These are phyloP conservation scores for Orthonevra nobilis DNA, from an alignment of 2,888 invertebrate genomes.

Conservation along the genomic window DNA sequence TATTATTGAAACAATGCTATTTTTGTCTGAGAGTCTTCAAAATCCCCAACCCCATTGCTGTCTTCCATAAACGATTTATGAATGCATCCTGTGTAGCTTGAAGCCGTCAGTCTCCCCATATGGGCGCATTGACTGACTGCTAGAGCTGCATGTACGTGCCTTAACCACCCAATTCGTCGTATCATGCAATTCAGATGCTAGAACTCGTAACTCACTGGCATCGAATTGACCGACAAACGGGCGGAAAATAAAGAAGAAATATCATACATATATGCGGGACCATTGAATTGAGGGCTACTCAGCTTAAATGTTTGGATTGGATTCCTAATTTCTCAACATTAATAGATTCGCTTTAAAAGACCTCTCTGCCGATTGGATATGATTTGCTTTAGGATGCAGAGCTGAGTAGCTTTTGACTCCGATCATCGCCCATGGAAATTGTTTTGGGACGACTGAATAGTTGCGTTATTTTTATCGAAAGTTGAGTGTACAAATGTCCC, in stretches of 20 bases:
- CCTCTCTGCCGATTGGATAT: too few species aligned
- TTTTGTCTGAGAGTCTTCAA: conserved; percentile 17
- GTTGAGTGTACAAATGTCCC: too few species aligned
- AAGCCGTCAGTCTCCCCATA: neutral
- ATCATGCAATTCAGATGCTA: too few species aligned
- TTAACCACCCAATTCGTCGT: neutral
- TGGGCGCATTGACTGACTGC: too few species aligned
- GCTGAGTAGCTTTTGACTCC: too few species aligned
- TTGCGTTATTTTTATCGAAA: too few species aligned
- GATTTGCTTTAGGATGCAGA: too few species aligned
- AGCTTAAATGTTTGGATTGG: conserved; percentile 46
- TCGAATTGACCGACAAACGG: neutral
- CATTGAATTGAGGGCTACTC: conserved; percentile 7
- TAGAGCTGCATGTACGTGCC: neutral
- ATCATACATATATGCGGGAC: too few species aligned
- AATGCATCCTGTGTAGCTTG: conserved; percentile 40
- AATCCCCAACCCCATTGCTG: neutral
- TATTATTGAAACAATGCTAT: conserved; percentile 35
- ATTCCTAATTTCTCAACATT: conserved; percentile 52
- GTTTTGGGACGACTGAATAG: too few species aligned
- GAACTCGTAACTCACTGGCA: neutral
- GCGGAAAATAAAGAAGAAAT: too few species aligned
- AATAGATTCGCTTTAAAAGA: conserved; percentile 40
- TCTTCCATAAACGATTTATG: conserved; percentile 32
- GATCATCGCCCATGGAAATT: too few species aligned